Evolutionary conservation across 2,888 invertebrate species (phyloP), one percentile per base, ranked within the genome.

Genomic region (Nomada hirtipes): DNA sequence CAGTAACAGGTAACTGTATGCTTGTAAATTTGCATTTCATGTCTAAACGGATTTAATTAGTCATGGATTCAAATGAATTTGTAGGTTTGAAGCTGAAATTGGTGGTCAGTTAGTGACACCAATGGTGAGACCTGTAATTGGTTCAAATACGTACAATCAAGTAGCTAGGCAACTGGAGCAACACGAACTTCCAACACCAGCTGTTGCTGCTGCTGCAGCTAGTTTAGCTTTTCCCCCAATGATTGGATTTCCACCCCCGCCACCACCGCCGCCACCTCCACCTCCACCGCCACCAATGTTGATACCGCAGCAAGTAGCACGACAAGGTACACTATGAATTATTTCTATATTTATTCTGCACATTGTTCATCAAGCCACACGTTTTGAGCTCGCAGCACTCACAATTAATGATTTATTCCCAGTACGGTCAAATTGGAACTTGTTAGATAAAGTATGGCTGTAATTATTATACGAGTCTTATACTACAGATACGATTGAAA

Each of bases 51-150:
- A 26, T 47, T 42, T 26, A 65, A 61, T 64, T 53, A 11, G 53
- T 29, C n/a, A 18, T 13, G 52, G 42, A 26, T 75, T 76, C 10
- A 18, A 76, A 65, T 13, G 26, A 68, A 69, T 69, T 94, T 93
- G n/a, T 88, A 97, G 98, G 90, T 98, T 98, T 92, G 98, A 98
- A 92, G 98, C 98, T 1, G 98, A 98, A 94, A 98, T 98, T 88
- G 97, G 97, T 0, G 96, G 96, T 18, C 95, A 95, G 53, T 90
- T 95, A 20, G 94, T 94, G 52, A 94, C 95, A 11, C 94, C 95
- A 15, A 94, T 94, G 77, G 94, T 94, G 67, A 94, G 96, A 4
- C 95, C 96, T 18, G 96, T 97, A 57, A 97, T 97, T 60, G 97
- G 96, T 0, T 95, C 96, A 1, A 96, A 96, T 85, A 96, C 97